A percentile compares a stretch with the other conserved stretches of the same genome.
Conservation (phyloP, 1,140 invertebrate genomes). For the Cyphomyrmex costatus region DNA sequence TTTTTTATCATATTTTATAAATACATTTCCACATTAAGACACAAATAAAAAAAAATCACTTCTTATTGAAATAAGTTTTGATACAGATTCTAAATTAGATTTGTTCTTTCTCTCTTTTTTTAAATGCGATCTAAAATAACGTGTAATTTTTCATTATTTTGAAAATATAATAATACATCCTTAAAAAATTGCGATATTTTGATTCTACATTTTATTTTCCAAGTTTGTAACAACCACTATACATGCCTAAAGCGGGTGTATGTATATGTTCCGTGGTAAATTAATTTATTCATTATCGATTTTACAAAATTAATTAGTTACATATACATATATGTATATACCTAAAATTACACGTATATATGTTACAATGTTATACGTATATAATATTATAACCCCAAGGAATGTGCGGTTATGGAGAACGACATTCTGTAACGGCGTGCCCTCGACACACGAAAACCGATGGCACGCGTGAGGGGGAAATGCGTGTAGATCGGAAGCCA, state of each 20-base stretch:
- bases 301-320: constrained; percentile 27
- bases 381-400: not conserved
- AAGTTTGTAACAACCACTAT: not conserved
- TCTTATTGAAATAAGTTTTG: no score
- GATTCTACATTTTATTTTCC: not conserved
- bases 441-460: not conserved
- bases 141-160: no score
- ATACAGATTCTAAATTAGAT: no score
- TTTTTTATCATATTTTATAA: no score
- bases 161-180: no score
- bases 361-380: not conserved
- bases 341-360: not conserved
- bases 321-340: not conserved
- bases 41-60: no score
- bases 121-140: no score
- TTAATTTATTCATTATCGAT: constrained; percentile 2
- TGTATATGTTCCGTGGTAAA: not conserved
- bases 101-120: no score
- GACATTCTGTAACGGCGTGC: constrained; percentile 5
- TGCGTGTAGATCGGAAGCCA: constrained; percentile 83
- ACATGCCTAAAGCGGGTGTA: not conserved
- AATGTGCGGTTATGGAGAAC: not conserved
- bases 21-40: no score
- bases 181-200: no score
- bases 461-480: constrained; percentile 15